Evolutionary conservation across 2,113 vertebrate species (phyloP), one percentile per base, ranked within the genome.

Genomic region (Microtus richardsoni): DNA sequence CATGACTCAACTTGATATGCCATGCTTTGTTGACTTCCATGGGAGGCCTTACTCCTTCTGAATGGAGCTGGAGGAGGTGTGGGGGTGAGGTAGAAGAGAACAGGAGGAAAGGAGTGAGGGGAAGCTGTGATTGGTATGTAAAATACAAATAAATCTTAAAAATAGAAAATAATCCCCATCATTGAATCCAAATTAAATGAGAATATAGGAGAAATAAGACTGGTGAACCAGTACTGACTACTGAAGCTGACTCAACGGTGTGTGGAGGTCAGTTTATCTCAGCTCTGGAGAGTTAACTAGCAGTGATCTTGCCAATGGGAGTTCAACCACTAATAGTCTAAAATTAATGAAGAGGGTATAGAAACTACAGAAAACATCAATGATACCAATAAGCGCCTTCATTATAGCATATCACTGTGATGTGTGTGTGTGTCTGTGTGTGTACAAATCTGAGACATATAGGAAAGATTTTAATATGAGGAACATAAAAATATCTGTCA

Each of bases 351-450:
- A 14, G 16, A 33, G 30, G n/a, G 22, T 66, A 88, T 33, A 68
- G 58, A 87, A 19, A 77, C 7, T 52, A 92, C 28, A 62, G 89
- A 91, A 92, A 86, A 30, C 36, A 90, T 64, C 14, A 85, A 77
- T 82, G 86, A 47, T 44, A 88, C 9, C 62, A 80, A 60, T 44
- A 0, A 17, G 24, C 47, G 21, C 9, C 86, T 95, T 71, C 44
- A 70, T 30, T 30, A n/a, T 41, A 89, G 54, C 6, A 83, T 36
- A 47, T 7, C 41, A n/a, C 8, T 52, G 28, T 54, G 30, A 2
- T 21, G 8, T 21, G 28, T 21, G 75, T 49, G 7, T 21, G 28
- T 79, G 13, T 44, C 22, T 44, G 11, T 41, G 70, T 39, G 28
- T 36, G 14, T 44, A 12, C 24, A 66, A 21, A 10, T 66, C 17